These are phyloP conservation scores for Pelusios castaneus DNA, from an alignment of 2,113 vertebrate species.

Conservation along the genomic window DNA sequence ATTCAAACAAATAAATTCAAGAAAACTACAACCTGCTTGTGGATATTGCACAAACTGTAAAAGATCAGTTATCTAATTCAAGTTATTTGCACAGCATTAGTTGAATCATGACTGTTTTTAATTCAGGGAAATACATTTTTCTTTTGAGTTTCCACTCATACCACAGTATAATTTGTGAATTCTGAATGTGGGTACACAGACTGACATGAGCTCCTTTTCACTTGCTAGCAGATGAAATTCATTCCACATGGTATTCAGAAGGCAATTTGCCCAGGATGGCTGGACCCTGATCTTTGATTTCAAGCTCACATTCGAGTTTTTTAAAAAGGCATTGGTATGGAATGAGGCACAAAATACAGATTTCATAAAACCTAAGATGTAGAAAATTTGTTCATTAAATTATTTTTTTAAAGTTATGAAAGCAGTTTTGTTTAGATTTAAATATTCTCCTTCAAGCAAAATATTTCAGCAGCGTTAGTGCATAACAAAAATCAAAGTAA, in stretches of 20 bases:
- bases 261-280: background rate
- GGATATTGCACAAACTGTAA: background rate
- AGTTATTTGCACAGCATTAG: background rate
- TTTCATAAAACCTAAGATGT: background rate
- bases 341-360: background rate
- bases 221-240: background rate
- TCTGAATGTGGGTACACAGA: background rate
- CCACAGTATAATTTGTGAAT: background rate
- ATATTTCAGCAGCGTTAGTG: background rate
- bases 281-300: background rate
- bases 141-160: background rate
- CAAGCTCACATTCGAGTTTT: background rate
- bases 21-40: background rate
- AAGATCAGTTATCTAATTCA: background rate
- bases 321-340: background rate
- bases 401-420: background rate
- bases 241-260: background rate
- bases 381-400: background rate
- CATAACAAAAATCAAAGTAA: background rate
- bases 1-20: background rate
- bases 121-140: background rate
- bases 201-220: background rate
- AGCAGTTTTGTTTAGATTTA: background rate
- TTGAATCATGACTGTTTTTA: background rate
- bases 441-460: background rate